Conservation (phyloP, 2,888 invertebrate genomes). For the Cistogaster globosa region DNA sequence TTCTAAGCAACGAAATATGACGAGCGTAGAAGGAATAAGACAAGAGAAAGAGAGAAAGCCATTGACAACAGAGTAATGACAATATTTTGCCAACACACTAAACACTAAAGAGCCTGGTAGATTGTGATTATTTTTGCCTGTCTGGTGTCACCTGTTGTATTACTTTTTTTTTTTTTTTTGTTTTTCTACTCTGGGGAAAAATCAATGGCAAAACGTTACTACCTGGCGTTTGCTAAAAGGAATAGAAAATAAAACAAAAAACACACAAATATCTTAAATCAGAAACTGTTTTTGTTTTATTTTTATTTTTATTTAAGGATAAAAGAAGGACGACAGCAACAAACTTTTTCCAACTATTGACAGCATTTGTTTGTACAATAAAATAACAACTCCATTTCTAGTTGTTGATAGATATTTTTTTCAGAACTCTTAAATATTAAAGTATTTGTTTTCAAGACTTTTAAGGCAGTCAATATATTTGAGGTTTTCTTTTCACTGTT, state of each 20-base stretch:
- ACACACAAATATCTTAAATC: conserved; percentile 6
- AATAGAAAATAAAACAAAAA: conserved; percentile 36
- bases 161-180: conserved; percentile 2
- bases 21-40: neutral
- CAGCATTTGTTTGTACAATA: too few relatives aligned
- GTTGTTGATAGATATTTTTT: conserved; percentile 44
- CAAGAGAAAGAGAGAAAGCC: conserved; percentile 13
- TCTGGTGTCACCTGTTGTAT: conserved; percentile 2
- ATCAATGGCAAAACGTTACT: conserved; percentile 68
- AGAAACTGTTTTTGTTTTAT: conserved; percentile 48
- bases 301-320: conserved; percentile 23
- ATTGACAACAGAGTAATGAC: conserved; percentile 51
- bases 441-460: too few relatives aligned
- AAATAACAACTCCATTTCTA: conserved; percentile 13
- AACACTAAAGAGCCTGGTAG: conserved; percentile 34
- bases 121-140: conserved; percentile 35
- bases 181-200: conserved; percentile 63
- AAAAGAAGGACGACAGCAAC: neutral
- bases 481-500: conserved; percentile 18
- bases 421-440: neutral
- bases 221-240: conserved; percentile 46
- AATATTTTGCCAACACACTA: conserved; percentile 23
- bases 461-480: too few relatives aligned
- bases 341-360: conserved; percentile 14
- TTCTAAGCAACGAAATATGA: neutral